Conservation (phyloP, 2,888 invertebrate genomes). For the Gymnosoma rotundatum region DNA sequence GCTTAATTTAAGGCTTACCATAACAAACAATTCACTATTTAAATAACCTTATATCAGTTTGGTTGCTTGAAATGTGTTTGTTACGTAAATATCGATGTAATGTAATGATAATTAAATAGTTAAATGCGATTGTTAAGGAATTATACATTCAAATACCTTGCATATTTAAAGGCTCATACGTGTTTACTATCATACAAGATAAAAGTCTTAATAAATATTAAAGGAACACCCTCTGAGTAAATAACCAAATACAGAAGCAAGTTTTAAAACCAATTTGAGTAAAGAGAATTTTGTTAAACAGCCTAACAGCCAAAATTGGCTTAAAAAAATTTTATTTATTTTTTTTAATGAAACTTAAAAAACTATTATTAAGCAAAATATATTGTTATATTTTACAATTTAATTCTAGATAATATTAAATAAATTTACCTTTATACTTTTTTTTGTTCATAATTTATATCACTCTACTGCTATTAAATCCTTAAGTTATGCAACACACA, state of each 20-base stretch:
- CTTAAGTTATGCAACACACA: constrained; percentile 58
- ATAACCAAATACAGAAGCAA: background rate
- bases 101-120: constrained; percentile 23
- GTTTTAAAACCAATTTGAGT: background rate
- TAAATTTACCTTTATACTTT: background rate
- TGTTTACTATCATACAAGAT: background rate
- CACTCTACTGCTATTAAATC: constrained; percentile 4
- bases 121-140: background rate
- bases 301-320: background rate
- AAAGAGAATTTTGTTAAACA: background rate
- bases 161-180: constrained; percentile 6
- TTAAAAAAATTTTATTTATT: background rate
- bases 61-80: background rate
- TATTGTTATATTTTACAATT: background rate
- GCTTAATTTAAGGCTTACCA: constrained; percentile 31
- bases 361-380: too few relatives aligned
- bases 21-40: constrained; percentile 31
- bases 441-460: background rate
- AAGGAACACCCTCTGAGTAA: background rate
- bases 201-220: background rate
- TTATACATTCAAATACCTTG: background rate
- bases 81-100: background rate
- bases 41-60: constrained; percentile 17
- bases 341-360: too few relatives aligned
- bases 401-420: background rate